These are phyloP conservation scores for Brachionus plicatilis DNA, from an alignment of 1,140 invertebrate genomes.

Conservation along the genomic window DNA sequence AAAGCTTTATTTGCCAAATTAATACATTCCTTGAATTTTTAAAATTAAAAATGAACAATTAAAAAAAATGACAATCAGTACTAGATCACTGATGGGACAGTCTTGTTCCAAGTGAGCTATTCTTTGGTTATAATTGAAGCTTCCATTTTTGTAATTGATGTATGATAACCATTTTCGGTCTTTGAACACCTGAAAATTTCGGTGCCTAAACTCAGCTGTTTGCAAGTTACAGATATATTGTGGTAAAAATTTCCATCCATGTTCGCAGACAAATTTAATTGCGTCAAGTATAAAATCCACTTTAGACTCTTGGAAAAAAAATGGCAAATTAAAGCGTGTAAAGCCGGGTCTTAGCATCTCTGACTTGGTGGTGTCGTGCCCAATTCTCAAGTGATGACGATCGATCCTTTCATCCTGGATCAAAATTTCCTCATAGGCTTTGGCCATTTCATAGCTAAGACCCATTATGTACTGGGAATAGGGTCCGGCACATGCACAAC, in stretches of 20 bases:
- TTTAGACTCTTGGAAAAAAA: slow-evolving; percentile 72
- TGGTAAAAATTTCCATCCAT: slow-evolving; percentile 81
- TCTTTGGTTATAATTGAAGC: background rate
- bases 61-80: background rate
- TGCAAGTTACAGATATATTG: slow-evolving; percentile 77
- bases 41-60: background rate
- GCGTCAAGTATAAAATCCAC: slow-evolving; percentile 73
- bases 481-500: slow-evolving; percentile 74
- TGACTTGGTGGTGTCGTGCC: background rate
- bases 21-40: slow-evolving; percentile 42
- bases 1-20: slow-evolving; percentile 42
- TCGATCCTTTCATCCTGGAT: slow-evolving; percentile 10
- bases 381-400: slow-evolving; percentile 36
- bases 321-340: slow-evolving; percentile 75
- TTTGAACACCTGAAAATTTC: slow-evolving; percentile 62
- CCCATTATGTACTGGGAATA: slow-evolving; percentile 60
- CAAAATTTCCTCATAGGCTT: slow-evolving; percentile 33
- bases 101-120: background rate
- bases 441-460: slow-evolving; percentile 21
- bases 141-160: slow-evolving; percentile 62
- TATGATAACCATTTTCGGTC: slow-evolving; percentile 74
- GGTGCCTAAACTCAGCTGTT: slow-evolving; percentile 82
- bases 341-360: slow-evolving; percentile 66
- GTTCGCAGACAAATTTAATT: slow-evolving; percentile 75
- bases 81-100: background rate